Evolutionary conservation across 2,888 invertebrate genomes (phyloP), one percentile per base, ranked within the genome.

Genomic region (Encarsia formosa): DNA sequence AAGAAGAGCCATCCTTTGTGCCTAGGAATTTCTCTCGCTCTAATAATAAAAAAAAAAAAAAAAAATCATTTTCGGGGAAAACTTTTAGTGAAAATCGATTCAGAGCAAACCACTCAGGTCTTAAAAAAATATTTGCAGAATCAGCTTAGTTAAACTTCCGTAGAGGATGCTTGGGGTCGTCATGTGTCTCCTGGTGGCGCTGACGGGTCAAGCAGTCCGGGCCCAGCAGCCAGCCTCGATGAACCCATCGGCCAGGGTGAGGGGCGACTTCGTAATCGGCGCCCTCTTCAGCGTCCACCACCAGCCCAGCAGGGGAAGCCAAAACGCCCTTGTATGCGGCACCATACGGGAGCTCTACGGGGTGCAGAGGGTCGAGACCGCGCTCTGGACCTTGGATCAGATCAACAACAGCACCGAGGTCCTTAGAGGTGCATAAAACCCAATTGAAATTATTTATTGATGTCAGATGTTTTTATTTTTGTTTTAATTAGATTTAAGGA

Each of bases 341-440:
- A 58, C 61, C 9, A 62, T 68, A 9, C 55, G 65, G 22, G 67
- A 68, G 52, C 58, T 64, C 1, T 67, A 68, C 44, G 68, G 68
- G 5, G 68, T 68, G 42, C 67, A 68, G 49, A 59, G 67, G 40
- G 62, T 68, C 23, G 68, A 68, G 54, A 63, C 65, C 5, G 68
- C 68, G 5, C 61, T 68, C 3, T 61, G 65, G 44, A 67, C 66
- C 31, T 78, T 86, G 49, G 83, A 84, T 65, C 75, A 76, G 60
- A 82, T 88, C 63, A 87, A 87, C 73, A 75, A 73, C 44, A 62
- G 63, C 31, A 48, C 35, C 32, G 52, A 58, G 1, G 44, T 56
- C 9, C 50, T 56, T 1, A 45, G 58, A 46, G 58, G 56, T 56
- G 2, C 5, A 32, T 18, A 6, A n/a, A n/a, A n/a, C n/a, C n/a